Conservation (phyloP, 2,113 vertebrate species). For the Notiomystis cincta region DNA sequence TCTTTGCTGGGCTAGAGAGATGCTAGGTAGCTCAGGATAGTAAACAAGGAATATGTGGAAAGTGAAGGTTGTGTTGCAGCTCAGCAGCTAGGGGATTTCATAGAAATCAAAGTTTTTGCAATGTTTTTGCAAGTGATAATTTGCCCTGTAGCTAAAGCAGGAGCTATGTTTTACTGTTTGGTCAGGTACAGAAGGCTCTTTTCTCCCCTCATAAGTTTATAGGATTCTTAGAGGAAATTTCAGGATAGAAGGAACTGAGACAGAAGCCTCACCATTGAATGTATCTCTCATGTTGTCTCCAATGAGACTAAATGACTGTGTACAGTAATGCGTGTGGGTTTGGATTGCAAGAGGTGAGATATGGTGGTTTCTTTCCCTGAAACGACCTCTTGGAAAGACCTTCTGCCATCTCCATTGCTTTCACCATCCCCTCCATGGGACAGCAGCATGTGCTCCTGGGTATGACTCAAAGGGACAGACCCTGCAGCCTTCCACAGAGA, state of each 20-base stretch:
- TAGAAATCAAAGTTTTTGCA: not conserved
- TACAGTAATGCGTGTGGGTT: accelerated
- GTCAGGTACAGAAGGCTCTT: not conserved
- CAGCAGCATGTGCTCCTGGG: not conserved
- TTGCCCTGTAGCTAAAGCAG: not conserved
- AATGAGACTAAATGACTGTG: accelerated
- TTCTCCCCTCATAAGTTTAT: not conserved
- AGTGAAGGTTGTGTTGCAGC: not conserved
- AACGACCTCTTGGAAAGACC: not conserved
- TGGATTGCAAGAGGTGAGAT: not conserved
- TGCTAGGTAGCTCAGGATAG: not conserved
- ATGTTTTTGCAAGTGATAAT: not conserved
- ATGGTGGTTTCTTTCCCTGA: not conserved
- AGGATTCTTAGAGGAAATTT: not conserved
- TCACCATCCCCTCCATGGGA: not conserved
- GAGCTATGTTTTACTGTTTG: not conserved
- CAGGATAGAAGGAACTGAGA: not conserved
- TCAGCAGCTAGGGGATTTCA: not conserved
- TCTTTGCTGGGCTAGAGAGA: not conserved
- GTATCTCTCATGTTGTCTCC: not conserved
- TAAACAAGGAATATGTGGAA: not conserved
- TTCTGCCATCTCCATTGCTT: not conserved
- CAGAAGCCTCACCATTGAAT: not conserved
- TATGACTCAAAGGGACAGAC: not conserved
- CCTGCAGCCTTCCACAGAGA: not conserved